A percentile compares a stretch with the other conserved stretches of the same genome.
Conservation (phyloP, 2,113 vertebrate species). For the Leptobrachium ailaonicum region DNA sequence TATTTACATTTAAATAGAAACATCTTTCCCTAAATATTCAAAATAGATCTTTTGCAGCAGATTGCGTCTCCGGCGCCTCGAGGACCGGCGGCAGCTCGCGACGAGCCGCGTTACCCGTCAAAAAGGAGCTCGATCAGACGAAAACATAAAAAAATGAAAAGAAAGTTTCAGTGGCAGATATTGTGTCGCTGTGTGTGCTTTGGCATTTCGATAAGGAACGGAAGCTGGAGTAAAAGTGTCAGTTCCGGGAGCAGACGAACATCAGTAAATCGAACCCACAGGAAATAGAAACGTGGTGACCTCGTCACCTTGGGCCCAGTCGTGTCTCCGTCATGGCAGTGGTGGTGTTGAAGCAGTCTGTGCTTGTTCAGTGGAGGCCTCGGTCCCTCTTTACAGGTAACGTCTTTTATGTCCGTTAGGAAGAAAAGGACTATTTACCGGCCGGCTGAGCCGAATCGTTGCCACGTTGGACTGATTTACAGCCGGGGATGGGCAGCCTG, state of each 20-base stretch:
- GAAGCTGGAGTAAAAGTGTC: neutral
- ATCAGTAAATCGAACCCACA: neutral
- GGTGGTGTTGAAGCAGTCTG: constrained; percentile 5
- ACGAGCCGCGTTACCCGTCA: neutral
- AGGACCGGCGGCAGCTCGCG: neutral
- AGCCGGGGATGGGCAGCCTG: constrained; percentile 59
- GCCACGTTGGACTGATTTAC: constrained; percentile 39
- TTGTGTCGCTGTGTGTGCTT: neutral
- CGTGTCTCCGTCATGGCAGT: constrained; percentile 26
- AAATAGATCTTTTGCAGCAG: neutral
- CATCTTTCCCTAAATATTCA: neutral
- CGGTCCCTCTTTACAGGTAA: neutral
- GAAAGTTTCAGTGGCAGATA: neutral
- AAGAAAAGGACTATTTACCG: constrained; percentile 13
- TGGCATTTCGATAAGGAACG: neutral
- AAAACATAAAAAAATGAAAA: neutral
- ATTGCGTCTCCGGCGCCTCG: neutral
- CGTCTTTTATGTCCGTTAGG: no score
- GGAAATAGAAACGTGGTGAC: neutral
- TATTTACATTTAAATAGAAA: constrained; percentile 7
- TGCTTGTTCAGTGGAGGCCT: neutral
- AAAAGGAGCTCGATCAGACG: neutral
- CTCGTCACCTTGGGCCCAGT: neutral
- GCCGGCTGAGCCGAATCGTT: constrained; percentile 40
- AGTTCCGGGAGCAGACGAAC: neutral